phyloP scores from a whole-genome alignment of 2,797 vertebrate species.

The Crypturellus tataupa region DNA sequence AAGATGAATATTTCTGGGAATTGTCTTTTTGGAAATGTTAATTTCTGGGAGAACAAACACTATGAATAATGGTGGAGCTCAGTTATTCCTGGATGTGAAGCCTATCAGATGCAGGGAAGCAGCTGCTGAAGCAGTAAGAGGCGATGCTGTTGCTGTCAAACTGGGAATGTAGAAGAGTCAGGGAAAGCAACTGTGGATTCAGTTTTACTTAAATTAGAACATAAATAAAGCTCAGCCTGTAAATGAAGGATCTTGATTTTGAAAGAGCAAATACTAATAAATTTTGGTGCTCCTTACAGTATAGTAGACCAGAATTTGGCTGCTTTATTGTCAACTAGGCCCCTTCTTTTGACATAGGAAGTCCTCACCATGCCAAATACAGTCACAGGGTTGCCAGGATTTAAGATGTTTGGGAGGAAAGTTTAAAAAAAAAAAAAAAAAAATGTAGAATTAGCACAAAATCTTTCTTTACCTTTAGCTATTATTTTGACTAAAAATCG shows the following conservation, averaged over 20 bases:
- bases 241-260: not conserved
- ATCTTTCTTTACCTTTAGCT: not conserved
- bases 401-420: not conserved
- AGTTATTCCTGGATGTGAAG: constrained; percentile 24
- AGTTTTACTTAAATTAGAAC: not conserved
- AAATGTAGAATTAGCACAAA: not conserved
- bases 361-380: not conserved
- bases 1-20: constrained; percentile 24
- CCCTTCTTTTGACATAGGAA: not conserved
- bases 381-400: not conserved
- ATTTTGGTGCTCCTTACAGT: not conserved
- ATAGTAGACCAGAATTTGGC: not conserved
- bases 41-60: constrained; percentile 2
- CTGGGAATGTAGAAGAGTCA: not conserved
- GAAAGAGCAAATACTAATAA: not conserved
- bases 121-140: not conserved
- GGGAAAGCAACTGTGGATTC: not conserved
- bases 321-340: not conserved
- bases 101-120: not conserved
- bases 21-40: not conserved
- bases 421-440: too few species aligned
- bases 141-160: not conserved
- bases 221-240: not conserved
- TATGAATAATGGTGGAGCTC: not conserved
- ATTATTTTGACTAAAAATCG: not conserved